phyloP scores from a whole-genome alignment of 2,888 invertebrate genomes.

The Clunio marinus region DNA sequence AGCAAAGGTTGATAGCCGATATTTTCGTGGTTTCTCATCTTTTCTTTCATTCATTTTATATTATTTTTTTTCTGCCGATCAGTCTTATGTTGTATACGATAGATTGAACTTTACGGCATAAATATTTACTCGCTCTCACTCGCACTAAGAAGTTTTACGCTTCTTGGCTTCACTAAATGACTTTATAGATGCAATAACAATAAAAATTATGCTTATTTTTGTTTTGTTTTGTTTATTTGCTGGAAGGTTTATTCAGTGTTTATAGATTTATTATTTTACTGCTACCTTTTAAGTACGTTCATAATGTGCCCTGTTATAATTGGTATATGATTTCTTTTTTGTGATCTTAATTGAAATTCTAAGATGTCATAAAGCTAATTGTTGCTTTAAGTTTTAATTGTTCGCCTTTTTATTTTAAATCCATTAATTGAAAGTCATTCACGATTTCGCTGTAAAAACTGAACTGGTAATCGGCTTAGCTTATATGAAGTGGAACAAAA shows the following conservation, averaged over 20 bases:
- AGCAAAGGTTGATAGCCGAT: too few relatives aligned
- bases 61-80: not conserved
- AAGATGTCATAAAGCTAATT: not conserved
- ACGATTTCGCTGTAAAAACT: too few relatives aligned
- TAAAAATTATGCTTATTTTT: slow-evolving; percentile 22
- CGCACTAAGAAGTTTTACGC: not conserved
- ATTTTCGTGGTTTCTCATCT: not conserved
- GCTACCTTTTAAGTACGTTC: slow-evolving; percentile 3
- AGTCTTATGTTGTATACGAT: not conserved
- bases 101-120: not conserved
- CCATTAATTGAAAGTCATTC: too few relatives aligned
- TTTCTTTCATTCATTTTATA: not conserved
- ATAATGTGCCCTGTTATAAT: not conserved
- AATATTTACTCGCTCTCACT: not conserved
- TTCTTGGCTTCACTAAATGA: slow-evolving; percentile 25
- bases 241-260: slow-evolving; percentile 31
- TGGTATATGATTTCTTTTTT: not conserved
- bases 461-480: too few relatives aligned
- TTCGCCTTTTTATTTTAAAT: too few relatives aligned
- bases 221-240: slow-evolving; percentile 11
- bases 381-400: not conserved
- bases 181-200: slow-evolving; percentile 35
- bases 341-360: not conserved
- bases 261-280: slow-evolving; percentile 32
- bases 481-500: too few relatives aligned